Percentiles rank a stretch among this genome's conserved stretches.
Conservation (phyloP, 2,113 vertebrate species). For the Nyctibius bracteatus region DNA sequence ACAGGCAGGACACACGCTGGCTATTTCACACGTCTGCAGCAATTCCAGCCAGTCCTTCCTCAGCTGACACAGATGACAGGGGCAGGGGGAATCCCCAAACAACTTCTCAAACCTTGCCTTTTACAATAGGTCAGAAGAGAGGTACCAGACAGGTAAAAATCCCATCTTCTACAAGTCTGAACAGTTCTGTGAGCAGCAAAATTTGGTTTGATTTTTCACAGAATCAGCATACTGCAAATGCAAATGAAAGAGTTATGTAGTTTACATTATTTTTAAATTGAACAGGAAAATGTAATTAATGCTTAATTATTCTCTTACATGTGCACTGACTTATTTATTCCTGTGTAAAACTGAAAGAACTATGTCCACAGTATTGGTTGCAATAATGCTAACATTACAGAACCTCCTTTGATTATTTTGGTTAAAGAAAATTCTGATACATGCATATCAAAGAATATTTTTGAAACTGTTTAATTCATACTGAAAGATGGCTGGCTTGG, state of each 20-base stretch:
- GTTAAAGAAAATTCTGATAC: slow-evolving; percentile 10
- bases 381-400: background rate
- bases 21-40: slow-evolving; percentile 45
- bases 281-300: background rate
- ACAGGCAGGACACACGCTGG: slow-evolving; percentile 20
- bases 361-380: background rate
- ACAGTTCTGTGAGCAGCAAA: background rate
- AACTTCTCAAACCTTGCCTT: background rate
- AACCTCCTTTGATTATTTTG: background rate
- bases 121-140: background rate
- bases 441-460: background rate
- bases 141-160: background rate
- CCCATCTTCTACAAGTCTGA: background rate
- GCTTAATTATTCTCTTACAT: background rate
- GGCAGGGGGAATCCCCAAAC: background rate
- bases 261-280: background rate
- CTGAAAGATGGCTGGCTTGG: background rate
- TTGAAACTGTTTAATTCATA: background rate
- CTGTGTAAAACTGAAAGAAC: background rate
- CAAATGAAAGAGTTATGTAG: background rate
- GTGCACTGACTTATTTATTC: background rate
- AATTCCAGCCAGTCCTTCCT: slow-evolving; percentile 20
- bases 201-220: background rate
- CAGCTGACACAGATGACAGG: background rate
- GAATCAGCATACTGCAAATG: background rate